Conservation (phyloP, 2,113 vertebrate species). For the Talpa occidentalis region DNA sequence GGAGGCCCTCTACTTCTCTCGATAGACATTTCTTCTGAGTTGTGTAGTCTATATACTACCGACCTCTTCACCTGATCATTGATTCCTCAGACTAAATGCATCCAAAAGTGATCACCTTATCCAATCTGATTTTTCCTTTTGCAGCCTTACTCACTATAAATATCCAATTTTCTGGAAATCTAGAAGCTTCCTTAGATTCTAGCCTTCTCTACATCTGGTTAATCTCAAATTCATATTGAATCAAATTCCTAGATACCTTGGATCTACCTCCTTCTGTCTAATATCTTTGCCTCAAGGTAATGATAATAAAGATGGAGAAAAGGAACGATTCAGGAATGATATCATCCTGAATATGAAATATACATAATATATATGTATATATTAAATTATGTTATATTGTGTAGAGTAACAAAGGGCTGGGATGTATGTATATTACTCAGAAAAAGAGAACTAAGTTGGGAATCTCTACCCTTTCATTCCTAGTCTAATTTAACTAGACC, state of each 20-base stretch:
- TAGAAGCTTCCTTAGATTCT: neutral
- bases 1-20: neutral
- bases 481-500: neutral
- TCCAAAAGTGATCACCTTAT: neutral
- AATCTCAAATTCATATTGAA: neutral
- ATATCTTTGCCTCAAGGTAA: neutral
- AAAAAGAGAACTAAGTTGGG: neutral
- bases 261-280: neutral
- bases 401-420: neutral
- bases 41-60: neutral
- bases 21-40: neutral
- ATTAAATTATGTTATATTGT: neutral
- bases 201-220: neutral
- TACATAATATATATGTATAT: too few species aligned
- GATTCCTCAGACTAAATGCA: neutral
- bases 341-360: too few species aligned
- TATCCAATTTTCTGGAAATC: neutral
- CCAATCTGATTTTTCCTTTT: neutral
- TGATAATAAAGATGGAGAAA: neutral
- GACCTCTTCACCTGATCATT: neutral
- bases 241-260: neutral
- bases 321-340: neutral
- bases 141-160: neutral
- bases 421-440: neutral
- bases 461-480: neutral